These are phyloP conservation scores for Lacanobia wlatinum DNA, from an alignment of 2,888 invertebrate species.

Conservation along the genomic window DNA sequence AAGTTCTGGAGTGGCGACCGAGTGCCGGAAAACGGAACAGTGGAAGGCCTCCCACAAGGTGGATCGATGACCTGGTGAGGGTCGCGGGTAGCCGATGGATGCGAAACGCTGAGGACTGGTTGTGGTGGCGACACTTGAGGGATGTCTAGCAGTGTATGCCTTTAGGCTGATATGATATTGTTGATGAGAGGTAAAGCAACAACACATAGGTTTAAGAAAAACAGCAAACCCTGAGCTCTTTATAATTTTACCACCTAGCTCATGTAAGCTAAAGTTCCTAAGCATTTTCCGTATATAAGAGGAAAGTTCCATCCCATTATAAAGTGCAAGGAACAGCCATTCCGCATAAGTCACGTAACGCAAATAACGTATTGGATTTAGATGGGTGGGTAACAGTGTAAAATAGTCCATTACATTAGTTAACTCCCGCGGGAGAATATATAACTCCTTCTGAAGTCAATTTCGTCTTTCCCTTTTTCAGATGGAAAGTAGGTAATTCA, in stretches of 20 bases:
- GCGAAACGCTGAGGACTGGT: too few species aligned
- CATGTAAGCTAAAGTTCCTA: conserved; percentile 8
- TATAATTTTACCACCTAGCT: neutral
- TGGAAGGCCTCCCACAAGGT: too few species aligned
- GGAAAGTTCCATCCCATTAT: conserved; percentile 26
- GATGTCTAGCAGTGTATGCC: too few species aligned
- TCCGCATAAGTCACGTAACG: conserved; percentile 38
- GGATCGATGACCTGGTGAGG: too few species aligned
- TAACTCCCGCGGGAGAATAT: conserved; percentile 41
- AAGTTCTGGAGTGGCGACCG: too few species aligned
- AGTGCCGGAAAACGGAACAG: too few species aligned
- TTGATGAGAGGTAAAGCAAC: too few species aligned
- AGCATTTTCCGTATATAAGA: conserved; percentile 17
- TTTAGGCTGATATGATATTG: too few species aligned
- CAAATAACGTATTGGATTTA: conserved; percentile 44
- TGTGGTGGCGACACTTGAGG: too few species aligned
- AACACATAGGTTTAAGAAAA: too few species aligned
- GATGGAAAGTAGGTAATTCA: conserved; percentile 15
- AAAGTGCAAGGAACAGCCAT: conserved; percentile 47
- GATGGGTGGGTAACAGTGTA: conserved; percentile 37
- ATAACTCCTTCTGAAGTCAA: conserved; percentile 24
- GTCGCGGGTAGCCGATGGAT: too few species aligned
- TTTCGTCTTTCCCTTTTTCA: conserved; percentile 17
- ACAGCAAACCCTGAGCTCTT: neutral
- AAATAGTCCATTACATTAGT: conserved; percentile 52